Conservation (phyloP, 1,140 invertebrate species). For the Bombus sibiricus region DNA sequence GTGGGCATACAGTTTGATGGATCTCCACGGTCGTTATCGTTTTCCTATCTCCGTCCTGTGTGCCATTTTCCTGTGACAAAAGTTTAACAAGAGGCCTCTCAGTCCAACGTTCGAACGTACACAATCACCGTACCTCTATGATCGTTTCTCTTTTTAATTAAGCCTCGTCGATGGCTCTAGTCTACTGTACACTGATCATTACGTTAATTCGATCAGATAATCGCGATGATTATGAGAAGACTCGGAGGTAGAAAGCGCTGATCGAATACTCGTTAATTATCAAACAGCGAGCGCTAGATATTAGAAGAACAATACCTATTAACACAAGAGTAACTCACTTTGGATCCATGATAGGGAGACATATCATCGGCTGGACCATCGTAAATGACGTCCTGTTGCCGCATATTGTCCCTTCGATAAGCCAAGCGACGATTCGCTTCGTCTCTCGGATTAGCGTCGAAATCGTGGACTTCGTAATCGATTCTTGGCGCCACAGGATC, state of each 20-base stretch:
- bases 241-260: neutral
- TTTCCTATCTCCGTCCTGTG: conserved; percentile 73
- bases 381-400: conserved; percentile 71
- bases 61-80: conserved; percentile 71
- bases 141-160: conserved; percentile 18
- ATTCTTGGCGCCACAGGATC: conserved; percentile 78
- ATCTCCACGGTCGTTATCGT: conserved; percentile 80
- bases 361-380: conserved; percentile 71
- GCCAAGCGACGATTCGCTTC: conserved; percentile 77
- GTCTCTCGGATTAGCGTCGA: conserved; percentile 79
- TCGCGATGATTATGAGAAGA: neutral
- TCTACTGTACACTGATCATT: neutral
- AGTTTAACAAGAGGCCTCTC: neutral
- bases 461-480: conserved; percentile 80
- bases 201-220: conserved; percentile 16
- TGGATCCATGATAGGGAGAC: conserved; percentile 58
- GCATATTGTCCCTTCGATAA: conserved; percentile 74
- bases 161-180: neutral
- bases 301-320: neutral
- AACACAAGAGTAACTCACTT: conserved; percentile 42
- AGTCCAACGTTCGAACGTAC: too few species aligned
- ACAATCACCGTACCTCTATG: neutral
- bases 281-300: neutral
- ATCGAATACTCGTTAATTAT: neutral
- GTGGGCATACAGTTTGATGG: conserved; percentile 78